Percentiles rank a stretch among this genome's conserved stretches.
These are phyloP conservation scores for Lithophane semibrunnea DNA, from an alignment of 2,888 invertebrate genomes.

Conservation along the genomic window DNA sequence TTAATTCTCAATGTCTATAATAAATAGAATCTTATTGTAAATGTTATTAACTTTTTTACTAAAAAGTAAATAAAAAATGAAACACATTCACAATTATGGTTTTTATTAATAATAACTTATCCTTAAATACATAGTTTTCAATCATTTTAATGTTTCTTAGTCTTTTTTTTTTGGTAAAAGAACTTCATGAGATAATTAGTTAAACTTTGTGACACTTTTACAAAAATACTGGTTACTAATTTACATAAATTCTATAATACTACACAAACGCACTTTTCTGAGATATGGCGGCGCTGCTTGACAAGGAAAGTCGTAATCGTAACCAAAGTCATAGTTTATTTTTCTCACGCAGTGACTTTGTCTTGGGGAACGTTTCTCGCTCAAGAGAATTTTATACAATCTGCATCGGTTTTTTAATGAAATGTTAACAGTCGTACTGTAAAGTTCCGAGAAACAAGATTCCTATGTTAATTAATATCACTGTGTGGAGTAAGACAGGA, in stretches of 20 bases:
- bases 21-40: not conserved
- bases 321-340: no score
- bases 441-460: not conserved
- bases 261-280: not conserved
- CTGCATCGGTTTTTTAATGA: not conserved
- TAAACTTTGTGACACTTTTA: not conserved
- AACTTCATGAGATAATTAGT: not conserved
- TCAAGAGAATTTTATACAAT: not conserved
- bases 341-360: conserved; percentile 6
- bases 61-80: conserved; percentile 30
- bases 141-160: not conserved
- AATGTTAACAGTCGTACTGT: no score
- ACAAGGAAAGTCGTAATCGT: no score
- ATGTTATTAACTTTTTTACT: conserved; percentile 20
- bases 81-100: not conserved
- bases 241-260: not conserved
- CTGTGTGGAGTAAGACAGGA: not conserved
- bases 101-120: conserved; percentile 35
- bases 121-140: not conserved
- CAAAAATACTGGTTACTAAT: not conserved
- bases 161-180: not conserved
- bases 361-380: not conserved
- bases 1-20: conserved; percentile 10
- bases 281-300: not conserved
- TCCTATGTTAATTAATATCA: not conserved